phyloP scores from a whole-genome alignment of 1,140 invertebrate genomes.

The Brachionus manjavacas region DNA sequence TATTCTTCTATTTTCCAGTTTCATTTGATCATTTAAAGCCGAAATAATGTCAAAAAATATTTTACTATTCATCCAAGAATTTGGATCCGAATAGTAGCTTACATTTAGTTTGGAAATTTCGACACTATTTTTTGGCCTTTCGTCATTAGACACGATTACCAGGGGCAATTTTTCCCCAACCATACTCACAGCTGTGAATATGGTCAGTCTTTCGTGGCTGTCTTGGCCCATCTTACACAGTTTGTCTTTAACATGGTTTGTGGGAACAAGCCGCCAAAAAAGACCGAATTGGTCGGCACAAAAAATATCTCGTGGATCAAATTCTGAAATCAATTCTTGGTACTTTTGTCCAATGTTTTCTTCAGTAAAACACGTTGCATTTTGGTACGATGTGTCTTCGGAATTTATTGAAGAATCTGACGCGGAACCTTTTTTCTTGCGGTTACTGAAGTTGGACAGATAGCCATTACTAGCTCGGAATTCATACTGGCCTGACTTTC shows the following conservation, averaged over 20 bases:
- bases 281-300: background rate
- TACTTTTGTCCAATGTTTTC: background rate
- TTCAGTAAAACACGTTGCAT: background rate
- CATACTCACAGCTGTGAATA: constrained; percentile 14
- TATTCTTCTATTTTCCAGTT: background rate
- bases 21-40: background rate
- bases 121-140: background rate
- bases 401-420: background rate
- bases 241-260: background rate
- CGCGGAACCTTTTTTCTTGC: background rate
- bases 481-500: background rate
- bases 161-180: background rate
- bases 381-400: background rate
- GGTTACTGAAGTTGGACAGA: background rate
- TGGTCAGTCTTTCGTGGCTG: background rate
- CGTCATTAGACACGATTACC: background rate
- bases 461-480: constrained; percentile 20
- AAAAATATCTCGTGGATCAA: background rate
- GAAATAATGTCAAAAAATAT: background rate
- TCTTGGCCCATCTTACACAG: background rate
- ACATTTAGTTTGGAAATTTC: constrained; percentile 19
- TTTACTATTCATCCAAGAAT: background rate
- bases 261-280: background rate
- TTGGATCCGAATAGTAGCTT: background rate
- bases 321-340: background rate